Conservation (phyloP, 2,888 invertebrate genomes). For the Euproctis similis region DNA sequence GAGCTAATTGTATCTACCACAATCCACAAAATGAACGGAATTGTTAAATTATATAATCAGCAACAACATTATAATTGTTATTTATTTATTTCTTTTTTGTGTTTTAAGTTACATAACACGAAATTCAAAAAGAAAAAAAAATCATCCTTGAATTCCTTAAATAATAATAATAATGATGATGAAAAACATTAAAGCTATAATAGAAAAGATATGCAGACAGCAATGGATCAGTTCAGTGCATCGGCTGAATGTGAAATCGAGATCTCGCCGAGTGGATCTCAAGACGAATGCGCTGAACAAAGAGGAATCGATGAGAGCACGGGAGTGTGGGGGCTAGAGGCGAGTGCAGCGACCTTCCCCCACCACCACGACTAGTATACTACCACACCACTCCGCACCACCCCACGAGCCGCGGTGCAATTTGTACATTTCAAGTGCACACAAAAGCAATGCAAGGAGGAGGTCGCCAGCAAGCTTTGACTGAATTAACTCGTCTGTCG, state of each 20-base stretch:
- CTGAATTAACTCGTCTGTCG: conserved; percentile 73
- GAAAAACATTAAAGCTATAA: too few relatives aligned
- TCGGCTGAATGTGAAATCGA: conserved; percentile 62
- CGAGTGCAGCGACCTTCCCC: conserved; percentile 63
- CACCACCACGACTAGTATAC: too few relatives aligned
- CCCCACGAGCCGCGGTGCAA: conserved; percentile 66
- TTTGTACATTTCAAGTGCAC: conserved; percentile 76
- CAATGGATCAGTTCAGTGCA: conserved; percentile 36
- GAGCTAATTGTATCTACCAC: conserved; percentile 7
- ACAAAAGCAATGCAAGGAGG: conserved; percentile 71
- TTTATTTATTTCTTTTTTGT: conserved; percentile 5
- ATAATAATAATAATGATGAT: too few relatives aligned
- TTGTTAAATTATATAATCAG: conserved; percentile 22
- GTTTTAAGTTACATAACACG: too few relatives aligned
- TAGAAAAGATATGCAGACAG: too few relatives aligned
- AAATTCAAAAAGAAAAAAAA: too few relatives aligned
- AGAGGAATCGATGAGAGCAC: conserved; percentile 70
- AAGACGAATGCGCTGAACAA: conserved; percentile 70
- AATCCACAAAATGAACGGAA: conserved; percentile 22
- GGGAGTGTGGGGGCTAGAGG: conserved; percentile 51
- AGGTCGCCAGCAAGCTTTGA: conserved; percentile 65
- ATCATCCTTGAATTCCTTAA: too few relatives aligned
- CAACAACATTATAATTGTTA: conserved; percentile 14
- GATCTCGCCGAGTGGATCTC: conserved; percentile 63
- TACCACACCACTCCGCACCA: too few relatives aligned